Base-by-base conservation (phyloP, 92 coral and sea anemone species). In the Zoanthus solanderi region DNA sequence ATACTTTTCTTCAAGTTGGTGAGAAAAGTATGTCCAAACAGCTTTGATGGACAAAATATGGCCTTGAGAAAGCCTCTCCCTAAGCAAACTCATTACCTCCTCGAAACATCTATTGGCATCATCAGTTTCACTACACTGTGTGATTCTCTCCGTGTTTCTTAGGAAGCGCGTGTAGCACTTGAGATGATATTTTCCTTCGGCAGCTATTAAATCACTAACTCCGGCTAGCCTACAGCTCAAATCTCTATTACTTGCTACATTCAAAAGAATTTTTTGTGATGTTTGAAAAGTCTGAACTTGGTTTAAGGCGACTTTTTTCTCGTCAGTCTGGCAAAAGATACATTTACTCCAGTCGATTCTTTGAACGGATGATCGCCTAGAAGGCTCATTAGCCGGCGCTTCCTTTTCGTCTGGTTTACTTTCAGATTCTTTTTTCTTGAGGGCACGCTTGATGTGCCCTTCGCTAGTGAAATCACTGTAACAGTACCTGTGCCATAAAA, bases 141-240 rank as follows among this genome's bases (percentile, higher is more conserved):
- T 1, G 76, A 15, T 83, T 50, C 14, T 78, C n/a, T 83, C 56
- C 0, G 89, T 60, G 9, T 46, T 65, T 80, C 90, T 88, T 15
- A 44, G 85, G 50, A 78, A 91, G 28, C 76, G 56, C 23, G 88
- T 54, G 63, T 89, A 89, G 79, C 92, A 89, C 52, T 92, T 92
- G 7, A 86, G 86, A 81, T 89, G 90, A 54, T 92, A 92, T 61
- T 86, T 89, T 13, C 92, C 94, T 81, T 92, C 92, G 15, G 90
- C 83, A 56, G 88, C 94, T 83, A 92, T 86, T 28, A 86, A 75
- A 52, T 92, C 92, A 45, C 60, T 92, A 9, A 85, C 76, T 4
- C 90, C 88, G n/a, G 92, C 92, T 17, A 92, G 52, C 76, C 89
- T 90, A 37, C 90, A 73, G 83, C 83, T 88, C 72, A 91, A 57